Evolutionary conservation across 2,797 vertebrate genomes (phyloP).

Genomic region (Poecilia gillii): DNA sequence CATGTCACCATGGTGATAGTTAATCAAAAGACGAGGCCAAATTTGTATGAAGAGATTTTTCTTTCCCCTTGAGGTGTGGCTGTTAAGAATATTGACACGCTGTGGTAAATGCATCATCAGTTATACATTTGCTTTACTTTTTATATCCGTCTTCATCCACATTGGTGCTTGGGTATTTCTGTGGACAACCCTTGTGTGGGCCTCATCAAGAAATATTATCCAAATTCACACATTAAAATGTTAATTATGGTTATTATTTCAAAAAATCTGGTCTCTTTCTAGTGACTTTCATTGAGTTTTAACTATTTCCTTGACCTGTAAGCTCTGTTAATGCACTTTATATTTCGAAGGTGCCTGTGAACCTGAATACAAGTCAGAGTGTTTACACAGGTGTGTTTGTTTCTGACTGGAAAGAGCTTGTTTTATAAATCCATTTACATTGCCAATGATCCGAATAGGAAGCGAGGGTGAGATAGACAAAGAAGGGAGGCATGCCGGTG

Average conservation of each 20-base stretch:
- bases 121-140: neutral
- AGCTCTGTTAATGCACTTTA: slow-evolving; percentile 35
- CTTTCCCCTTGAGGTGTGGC: neutral
- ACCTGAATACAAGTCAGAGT: slow-evolving; percentile 19
- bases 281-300: slow-evolving; percentile 29
- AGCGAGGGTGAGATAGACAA: slow-evolving; percentile 14
- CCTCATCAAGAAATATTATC: no score
- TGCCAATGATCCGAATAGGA: slow-evolving; percentile 14
- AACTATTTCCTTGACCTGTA: slow-evolving; percentile 53
- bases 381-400: slow-evolving; percentile 4
- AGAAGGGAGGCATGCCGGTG: slow-evolving; percentile 35
- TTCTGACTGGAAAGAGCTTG: neutral
- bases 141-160: neutral
- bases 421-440: slow-evolving; percentile 22
- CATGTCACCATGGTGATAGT: slow-evolving; percentile 44
- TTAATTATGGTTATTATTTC: neutral
- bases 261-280: neutral
- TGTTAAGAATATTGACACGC: neutral
- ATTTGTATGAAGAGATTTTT: slow-evolving; percentile 31
- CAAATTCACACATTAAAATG: neutral
- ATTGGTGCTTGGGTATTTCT: neutral
- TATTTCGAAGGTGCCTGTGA: slow-evolving; percentile 27
- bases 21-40: slow-evolving; percentile 20
- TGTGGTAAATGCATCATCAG: neutral
- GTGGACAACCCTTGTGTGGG: neutral